A percentile compares a stretch with the other conserved stretches of the same genome.
Conservation (phyloP, 2,888 invertebrate genomes). For the Pyrocoelia pectoralis region DNA sequence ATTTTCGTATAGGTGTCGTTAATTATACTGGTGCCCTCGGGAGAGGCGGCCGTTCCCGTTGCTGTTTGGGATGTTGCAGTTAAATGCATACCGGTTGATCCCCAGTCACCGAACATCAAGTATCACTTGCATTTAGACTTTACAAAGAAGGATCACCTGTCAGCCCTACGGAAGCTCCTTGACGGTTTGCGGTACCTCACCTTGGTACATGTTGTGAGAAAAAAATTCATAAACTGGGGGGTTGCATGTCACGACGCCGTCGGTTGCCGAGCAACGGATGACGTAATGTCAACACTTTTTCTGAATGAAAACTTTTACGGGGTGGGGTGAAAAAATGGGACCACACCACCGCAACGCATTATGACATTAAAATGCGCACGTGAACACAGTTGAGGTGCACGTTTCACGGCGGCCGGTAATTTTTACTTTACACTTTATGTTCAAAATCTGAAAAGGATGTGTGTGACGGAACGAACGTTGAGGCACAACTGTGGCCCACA, state of each 20-base stretch:
- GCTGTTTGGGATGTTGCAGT: constrained; percentile 63
- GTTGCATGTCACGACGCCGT: constrained; percentile 46
- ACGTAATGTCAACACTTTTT: constrained; percentile 61
- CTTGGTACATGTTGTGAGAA: constrained; percentile 10
- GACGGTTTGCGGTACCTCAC: background rate
- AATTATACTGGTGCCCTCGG: constrained; percentile 75
- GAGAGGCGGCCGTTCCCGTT: constrained; percentile 70
- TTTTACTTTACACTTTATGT: constrained; percentile 4
- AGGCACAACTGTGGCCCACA: constrained; percentile 42
- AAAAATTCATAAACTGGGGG: constrained; percentile 29
- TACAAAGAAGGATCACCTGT: constrained; percentile 7
- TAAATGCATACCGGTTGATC: constrained; percentile 57
- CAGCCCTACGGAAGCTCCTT: constrained; percentile 8
- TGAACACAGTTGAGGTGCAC: constrained; percentile 29
- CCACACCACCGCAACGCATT: constrained; percentile 48
- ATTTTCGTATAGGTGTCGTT: constrained; percentile 82
- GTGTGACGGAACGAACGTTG: constrained; percentile 35
- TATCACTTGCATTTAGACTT: constrained; percentile 34
- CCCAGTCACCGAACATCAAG: constrained; percentile 55
- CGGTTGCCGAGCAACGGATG: constrained; percentile 58
- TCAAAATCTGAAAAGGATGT: constrained; percentile 22
- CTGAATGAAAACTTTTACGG: constrained; percentile 70
- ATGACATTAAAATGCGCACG: constrained; percentile 39
- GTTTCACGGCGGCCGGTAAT: constrained; percentile 25
- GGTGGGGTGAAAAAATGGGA: constrained; percentile 60